Base-by-base conservation (phyloP, 2,888 invertebrate species). In the Microctonus brassicae region DNA sequence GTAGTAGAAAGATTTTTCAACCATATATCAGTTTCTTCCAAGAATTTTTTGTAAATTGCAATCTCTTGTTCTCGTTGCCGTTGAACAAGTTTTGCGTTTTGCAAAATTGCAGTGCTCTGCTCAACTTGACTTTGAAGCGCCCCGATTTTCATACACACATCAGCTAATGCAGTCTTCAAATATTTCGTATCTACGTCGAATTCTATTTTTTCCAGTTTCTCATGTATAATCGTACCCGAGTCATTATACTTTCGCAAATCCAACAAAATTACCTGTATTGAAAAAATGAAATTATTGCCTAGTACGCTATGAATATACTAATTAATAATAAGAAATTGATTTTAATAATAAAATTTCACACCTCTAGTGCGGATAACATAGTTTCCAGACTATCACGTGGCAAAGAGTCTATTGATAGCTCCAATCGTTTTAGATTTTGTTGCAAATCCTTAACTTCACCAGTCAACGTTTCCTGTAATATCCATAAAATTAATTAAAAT, bases 291-390 rank as follows among this genome's bases (percentile, higher is more conserved):
- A 72, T 29, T 11, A 62, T 70, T 26, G 26, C 13, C 13, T 2
- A 17, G 29, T 22, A 13, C 13, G 17, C 22, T 7, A 34, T 52
- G 34, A 5, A 17, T 67, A 26, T 62, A 13, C n/a, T 36, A 13
- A 36, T 47, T 9, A 10, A 60, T 34, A 7, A 55, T 13, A 52
- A 39, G n/a, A 34, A 29, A 57, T 36, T 17, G 11, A 24, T n/a
- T 62, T 13, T 9, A 29, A 39, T 20, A 17, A n/a, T 24, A 47
- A 29, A 13, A 57, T 66, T 63, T 77, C 91, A 93, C 89, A 95
- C 95, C 92, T 90, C 90, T 55, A 95, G 89, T 78, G 93, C 92
- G 64, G 90, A 88, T 77, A 93, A 90, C 93, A 95, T 94, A 68
- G 91, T 90, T 77, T 92, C 91, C 80, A 94, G 91, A 85, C 91